Base-by-base conservation (phyloP, 2,888 invertebrate species). In the Apamea crenata region DNA sequence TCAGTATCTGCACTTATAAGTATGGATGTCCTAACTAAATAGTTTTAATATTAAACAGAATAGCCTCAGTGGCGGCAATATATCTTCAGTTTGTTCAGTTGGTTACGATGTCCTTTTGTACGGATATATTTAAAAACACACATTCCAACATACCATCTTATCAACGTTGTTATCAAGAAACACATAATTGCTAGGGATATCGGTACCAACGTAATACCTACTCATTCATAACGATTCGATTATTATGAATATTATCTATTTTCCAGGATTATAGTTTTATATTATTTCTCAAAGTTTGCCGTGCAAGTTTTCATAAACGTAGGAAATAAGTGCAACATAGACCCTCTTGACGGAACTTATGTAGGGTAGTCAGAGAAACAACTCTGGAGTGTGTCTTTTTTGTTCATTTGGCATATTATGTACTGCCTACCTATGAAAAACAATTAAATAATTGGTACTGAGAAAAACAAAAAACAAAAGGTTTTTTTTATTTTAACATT, bases 31-130 rank as follows among this genome's bases (percentile, higher is more conserved):
- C 59, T 56, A 18, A 18, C 3, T 36, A 59, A 25, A 25, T 18
- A 36, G 61, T 67, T 80, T 66, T 36, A 36, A 72, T 56, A 77
- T 59, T 61, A 36, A 32, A 63, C 44, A 67, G 21, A 66, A 53
- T 32, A 74, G 32, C 16, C n/a, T 59, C n/a, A 44, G 29, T 40
- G 32, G 40, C 53, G 16, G 32, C 69, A 56, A 68, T 78, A 67
- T 84, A 68, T 66, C 32, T 78, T 68, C 40, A 77, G 74, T 86
- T 78, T 84, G 69, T 74, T 86, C 84, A 86, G 84, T 61, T 86
- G 86, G 59, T 59, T 36, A 40, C 56, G 25, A 70, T 50, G 66
- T 74, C 50, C 67, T 82, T 68, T 82, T 72, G 61, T 81, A 47
- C 47, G 56, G 32, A 44, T 47, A 67, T 77, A 69, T 40, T 40